Base-by-base conservation (phyloP, 2,113 vertebrate species). In the Baryphthengus martii region DNA sequence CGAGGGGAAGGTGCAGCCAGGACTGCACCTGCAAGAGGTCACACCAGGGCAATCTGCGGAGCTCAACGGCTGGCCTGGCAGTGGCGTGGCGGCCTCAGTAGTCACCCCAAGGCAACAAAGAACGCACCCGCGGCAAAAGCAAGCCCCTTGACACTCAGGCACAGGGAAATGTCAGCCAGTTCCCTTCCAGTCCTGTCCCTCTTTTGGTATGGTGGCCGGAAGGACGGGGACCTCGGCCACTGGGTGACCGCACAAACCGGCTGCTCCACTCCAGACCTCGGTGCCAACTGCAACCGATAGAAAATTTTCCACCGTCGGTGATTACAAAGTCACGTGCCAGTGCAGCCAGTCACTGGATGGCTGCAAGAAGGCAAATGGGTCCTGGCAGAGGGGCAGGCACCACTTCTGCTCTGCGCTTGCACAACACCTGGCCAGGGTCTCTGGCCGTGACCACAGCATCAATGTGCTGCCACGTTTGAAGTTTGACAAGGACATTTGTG, bases 1-100 rank as follows among this genome's bases (percentile, higher is more conserved):
- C 3, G 4, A 50, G 66, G 52, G 35, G 12, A 68, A 42, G 31
- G 47, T 11, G 3, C 71, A 28, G 74, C 23, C 31, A 1, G 21
- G 59, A 65, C 28, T 0, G 0, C 0, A 11, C 68, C 55, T 17
- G 78, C 14, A 11, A 39, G 58, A n/a, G n/a, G 6, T 21, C 13
- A 20, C 24, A 13, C 37, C 28, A 13, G 33, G 65, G 10, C 18
- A 10, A 13, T 17, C 21, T 5, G 21, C 3, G 0, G 42, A 85
- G 33, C 65, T 65, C 59, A 8, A 14, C 1, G 1, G 39, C 3
- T 62, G 67, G 85, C 73, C 37, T n/a, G 75, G 50, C 45, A 25
- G 68, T 1, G 1, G 18, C 55, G 61, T 3, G 1, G 65, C 2
- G 7, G 84, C 71, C 53, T 26, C 1, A 3, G 67, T 45, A 49